These are phyloP conservation scores for Brachionus paranguensis DNA, from an alignment of 1,140 invertebrate genomes.

Conservation along the genomic window DNA sequence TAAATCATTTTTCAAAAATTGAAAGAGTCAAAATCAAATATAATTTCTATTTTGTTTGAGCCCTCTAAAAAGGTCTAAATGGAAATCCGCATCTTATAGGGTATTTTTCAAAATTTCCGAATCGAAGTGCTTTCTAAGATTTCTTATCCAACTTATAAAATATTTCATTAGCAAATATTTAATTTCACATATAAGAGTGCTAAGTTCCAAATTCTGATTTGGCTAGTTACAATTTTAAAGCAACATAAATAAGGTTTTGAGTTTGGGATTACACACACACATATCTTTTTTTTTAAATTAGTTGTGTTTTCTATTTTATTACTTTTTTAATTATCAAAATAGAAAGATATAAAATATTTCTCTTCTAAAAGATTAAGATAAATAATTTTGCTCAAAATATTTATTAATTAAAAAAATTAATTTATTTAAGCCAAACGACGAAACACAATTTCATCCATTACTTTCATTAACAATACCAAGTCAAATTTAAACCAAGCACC, in stretches of 20 bases:
- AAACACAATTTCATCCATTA: constrained; percentile 33
- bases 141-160: neutral
- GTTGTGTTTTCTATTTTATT: neutral
- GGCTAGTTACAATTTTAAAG: neutral
- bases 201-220: neutral
- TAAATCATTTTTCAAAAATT: too few relatives aligned
- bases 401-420: neutral
- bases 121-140: neutral
- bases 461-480: neutral
- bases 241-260: neutral
- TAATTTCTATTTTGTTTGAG: too few relatives aligned
- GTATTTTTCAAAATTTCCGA: neutral
- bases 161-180: neutral
- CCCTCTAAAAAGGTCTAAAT: neutral
- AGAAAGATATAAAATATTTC: neutral
- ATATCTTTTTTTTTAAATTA: neutral
- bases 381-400: neutral
- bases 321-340: neutral
- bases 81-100: neutral
- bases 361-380: neutral
- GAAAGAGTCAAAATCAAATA: too few relatives aligned
- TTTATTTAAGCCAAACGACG: constrained; percentile 28
- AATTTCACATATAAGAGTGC: neutral
- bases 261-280: neutral
- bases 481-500: neutral